phyloP scores from a whole-genome alignment of 1,140 invertebrate genomes.

The Cherax destructor region DNA sequence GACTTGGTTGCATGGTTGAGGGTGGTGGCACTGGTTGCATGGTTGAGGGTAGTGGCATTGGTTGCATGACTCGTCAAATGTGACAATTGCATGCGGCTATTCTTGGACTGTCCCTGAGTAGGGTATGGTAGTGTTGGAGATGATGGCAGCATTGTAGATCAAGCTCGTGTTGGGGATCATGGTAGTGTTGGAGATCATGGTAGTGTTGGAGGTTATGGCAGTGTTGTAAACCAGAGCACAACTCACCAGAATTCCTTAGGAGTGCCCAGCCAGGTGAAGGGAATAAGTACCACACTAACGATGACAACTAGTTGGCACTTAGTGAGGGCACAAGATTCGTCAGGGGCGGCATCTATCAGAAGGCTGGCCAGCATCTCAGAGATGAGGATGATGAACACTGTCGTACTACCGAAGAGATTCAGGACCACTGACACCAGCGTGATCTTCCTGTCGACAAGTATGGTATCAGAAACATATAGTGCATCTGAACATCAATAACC shows the following conservation, averaged over 20 bases:
- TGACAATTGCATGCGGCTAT: no score
- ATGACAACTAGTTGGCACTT: slow-evolving; percentile 82
- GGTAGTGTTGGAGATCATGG: no score
- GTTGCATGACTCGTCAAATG: no score
- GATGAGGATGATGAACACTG: slow-evolving; percentile 83
- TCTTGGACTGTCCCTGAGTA: no score
- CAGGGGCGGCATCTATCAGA: slow-evolving; percentile 70
- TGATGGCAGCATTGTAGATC: no score
- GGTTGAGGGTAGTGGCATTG: no score
- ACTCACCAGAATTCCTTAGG: slow-evolving; percentile 85
- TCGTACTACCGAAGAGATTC: slow-evolving; percentile 83
- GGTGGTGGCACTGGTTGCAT: no score
- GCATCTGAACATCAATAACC: no score
- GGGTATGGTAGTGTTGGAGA: no score
- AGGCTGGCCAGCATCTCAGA: slow-evolving; percentile 78
- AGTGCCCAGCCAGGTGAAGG: slow-evolving; percentile 82
- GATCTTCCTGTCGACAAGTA: slow-evolving; percentile 6
- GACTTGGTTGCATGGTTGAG: no score
- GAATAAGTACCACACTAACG: slow-evolving; percentile 80
- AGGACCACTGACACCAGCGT: slow-evolving; percentile 74
- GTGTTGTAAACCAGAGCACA: not conserved
- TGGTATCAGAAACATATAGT: not conserved
- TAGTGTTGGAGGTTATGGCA: not conserved
- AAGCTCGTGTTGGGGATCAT: no score
- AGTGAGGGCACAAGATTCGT: slow-evolving; percentile 7